These are phyloP conservation scores for Sardinella longiceps DNA, from an alignment of 2,797 vertebrate species.

Conservation along the genomic window DNA sequence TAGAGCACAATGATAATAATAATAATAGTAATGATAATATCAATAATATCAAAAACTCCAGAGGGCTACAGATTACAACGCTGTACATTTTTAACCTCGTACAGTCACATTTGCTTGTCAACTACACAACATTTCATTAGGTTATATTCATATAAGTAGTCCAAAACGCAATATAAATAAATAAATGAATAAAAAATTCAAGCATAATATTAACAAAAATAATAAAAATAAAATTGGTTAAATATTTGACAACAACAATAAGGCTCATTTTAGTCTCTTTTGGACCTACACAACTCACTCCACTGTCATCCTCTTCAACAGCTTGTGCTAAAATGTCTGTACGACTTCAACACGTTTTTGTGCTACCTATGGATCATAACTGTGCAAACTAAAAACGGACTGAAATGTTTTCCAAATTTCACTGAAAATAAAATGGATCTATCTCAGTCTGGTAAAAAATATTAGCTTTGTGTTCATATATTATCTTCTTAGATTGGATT, in stretches of 20 bases:
- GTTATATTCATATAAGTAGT: constrained; percentile 75
- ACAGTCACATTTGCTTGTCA: constrained; percentile 75
- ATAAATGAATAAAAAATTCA: constrained; percentile 52
- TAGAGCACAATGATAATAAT: constrained; percentile 62
- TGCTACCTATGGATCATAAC: constrained; percentile 72
- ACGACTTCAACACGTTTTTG: constrained; percentile 68
- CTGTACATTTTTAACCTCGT: constrained; percentile 63
- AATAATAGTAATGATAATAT: constrained; percentile 69
- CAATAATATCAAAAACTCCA: constrained; percentile 69
- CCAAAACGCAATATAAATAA: constrained; percentile 64
- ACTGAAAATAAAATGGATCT: constrained; percentile 16
- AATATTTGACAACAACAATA: constrained; percentile 79
- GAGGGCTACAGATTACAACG: constrained; percentile 63
- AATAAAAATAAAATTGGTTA: constrained; percentile 69
- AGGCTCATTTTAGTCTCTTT: constrained; percentile 73
- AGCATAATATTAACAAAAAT: constrained; percentile 77
- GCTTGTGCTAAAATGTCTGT: constrained; percentile 73
- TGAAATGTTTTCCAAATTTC: constrained; percentile 36
- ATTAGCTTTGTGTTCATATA: constrained; percentile 14
- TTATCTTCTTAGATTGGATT: constrained; percentile 15
- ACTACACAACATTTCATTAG: constrained; percentile 75
- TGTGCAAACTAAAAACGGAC: constrained; percentile 51
- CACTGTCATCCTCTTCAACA: constrained; percentile 60
- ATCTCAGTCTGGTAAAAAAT: constrained; percentile 24
- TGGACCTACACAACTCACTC: constrained; percentile 70